Base-by-base conservation (phyloP, 37 sponge, comb jelly and placozoan genomes). In the Halichondria panicea region DNA sequence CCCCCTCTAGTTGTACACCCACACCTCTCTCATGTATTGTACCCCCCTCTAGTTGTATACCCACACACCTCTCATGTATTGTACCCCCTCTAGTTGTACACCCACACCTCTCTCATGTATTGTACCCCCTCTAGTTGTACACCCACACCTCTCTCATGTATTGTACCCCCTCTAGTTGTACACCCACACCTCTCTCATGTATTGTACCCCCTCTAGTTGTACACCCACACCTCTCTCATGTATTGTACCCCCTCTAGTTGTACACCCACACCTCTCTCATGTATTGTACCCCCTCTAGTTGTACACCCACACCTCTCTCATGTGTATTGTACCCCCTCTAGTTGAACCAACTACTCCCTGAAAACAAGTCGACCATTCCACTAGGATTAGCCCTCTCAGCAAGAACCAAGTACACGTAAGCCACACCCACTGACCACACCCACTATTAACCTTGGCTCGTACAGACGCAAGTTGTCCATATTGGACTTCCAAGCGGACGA, bases 401-500 rank as follows among this genome's bases (percentile, higher is more conserved):
- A 33, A 56, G 7, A 39, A 40, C 57, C 32, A 31, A 56, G 57
- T 72, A 18, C 37, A 8, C 66, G 11, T 9, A 18, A 6, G 9
- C 39, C 21, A 6, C 7, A 8, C 66, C 36, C 36, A 8, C 39
- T 6, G 4, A 6, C 15, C 35, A 11, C n/a, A 34, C n/a, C 62
- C 15, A n/a, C 62, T 21, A 9, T 60, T 11, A 21, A 24, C 9
- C 25, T n/a, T 11, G 8, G 30, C 30, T 27, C 30, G 19, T 72
- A 42, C 38, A 84, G 77, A 15, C 63, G 76, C 42, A 73, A 63
- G 37, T 30, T 50, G 50, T 46, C 76, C 0, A 37, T 92, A 15
- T 30, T 71, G 45, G 92, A 92, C 31, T 87, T 83, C 64, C 37
- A 33, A 1, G 63, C 92, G 21, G 81, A 83, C 2, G 75, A 75